Evolutionary conservation across 2,888 invertebrate genomes (phyloP).

Genomic region (Microctonus aethiopoides): DNA sequence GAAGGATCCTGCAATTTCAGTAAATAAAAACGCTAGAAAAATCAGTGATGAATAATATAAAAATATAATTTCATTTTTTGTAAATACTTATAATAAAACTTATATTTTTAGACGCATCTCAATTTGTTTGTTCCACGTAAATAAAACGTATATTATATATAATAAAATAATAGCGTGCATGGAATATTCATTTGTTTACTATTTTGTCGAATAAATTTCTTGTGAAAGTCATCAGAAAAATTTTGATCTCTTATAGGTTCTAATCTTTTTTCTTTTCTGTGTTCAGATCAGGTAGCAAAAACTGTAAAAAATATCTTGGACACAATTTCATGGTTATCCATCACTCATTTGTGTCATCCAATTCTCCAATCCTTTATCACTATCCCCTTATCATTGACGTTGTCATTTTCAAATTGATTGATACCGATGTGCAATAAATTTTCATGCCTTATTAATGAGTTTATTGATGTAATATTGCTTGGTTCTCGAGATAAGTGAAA

Average conservation of each 20-base stretch:
- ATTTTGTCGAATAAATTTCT: not conserved
- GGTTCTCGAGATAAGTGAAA: conserved; percentile 4
- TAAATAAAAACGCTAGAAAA: conserved; percentile 10
- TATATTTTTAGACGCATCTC: too few species aligned
- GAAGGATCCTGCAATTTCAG: too few species aligned
- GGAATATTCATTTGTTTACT: too few species aligned
- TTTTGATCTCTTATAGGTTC: too few species aligned
- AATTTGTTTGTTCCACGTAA: too few species aligned
- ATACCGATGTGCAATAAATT: conserved; percentile 25
- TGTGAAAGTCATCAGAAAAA: too few species aligned
- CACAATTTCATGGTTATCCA: conserved; percentile 5
- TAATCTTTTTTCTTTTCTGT: not conserved
- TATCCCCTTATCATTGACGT: conserved; percentile 18
- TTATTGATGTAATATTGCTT: conserved; percentile 29
- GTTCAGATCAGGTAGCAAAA: not conserved
- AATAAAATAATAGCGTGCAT: too few species aligned
- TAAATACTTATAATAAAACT: too few species aligned
- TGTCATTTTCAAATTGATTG: conserved; percentile 25
- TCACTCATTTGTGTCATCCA: conserved; percentile 25
- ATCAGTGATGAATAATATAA: not conserved
- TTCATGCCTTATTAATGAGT: conserved; percentile 22
- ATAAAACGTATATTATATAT: too few species aligned
- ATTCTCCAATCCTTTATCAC: conserved; percentile 13
- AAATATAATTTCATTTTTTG: too few species aligned
- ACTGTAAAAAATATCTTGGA: not conserved